Conservation (phyloP, 1,140 invertebrate genomes). For the Drosophila murphyi region DNA sequence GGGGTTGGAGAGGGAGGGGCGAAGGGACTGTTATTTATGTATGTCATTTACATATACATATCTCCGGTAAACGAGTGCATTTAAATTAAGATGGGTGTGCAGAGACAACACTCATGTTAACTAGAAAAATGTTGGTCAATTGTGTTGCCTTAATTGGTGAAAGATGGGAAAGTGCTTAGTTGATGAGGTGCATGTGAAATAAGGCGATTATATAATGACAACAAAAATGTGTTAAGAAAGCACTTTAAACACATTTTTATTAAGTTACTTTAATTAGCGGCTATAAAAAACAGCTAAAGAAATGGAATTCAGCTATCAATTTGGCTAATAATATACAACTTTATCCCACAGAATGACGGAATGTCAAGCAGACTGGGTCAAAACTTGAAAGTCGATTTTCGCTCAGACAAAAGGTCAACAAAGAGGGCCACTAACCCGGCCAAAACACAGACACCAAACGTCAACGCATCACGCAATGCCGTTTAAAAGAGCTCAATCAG, state of each 20-base stretch:
- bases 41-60: constrained; percentile 58
- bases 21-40: constrained; percentile 28
- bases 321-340: constrained; percentile 13
- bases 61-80: constrained; percentile 4
- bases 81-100: constrained; percentile 42
- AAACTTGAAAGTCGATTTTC: constrained; percentile 20
- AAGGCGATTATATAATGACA: constrained; percentile 45
- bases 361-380: constrained; percentile 22
- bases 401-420: constrained; percentile 17
- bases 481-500: constrained; percentile 59
- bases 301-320: constrained; percentile 19
- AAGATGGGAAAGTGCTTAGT: constrained; percentile 45
- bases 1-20: not conserved
- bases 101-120: constrained; percentile 2
- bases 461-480: constrained; percentile 59
- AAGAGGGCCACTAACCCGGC: constrained; percentile 3
- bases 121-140: constrained; percentile 26
- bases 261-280: constrained; percentile 58
- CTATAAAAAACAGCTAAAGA: constrained; percentile 43
- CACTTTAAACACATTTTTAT: constrained; percentile 41
- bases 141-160: constrained; percentile 25
- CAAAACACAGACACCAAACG: constrained; percentile 17
- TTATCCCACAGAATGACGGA: not conserved
- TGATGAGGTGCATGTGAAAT: constrained; percentile 55
- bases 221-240: constrained; percentile 20